Evolutionary conservation across 2,888 invertebrate species (phyloP).

Genomic region (Cyaniris semiargus): DNA sequence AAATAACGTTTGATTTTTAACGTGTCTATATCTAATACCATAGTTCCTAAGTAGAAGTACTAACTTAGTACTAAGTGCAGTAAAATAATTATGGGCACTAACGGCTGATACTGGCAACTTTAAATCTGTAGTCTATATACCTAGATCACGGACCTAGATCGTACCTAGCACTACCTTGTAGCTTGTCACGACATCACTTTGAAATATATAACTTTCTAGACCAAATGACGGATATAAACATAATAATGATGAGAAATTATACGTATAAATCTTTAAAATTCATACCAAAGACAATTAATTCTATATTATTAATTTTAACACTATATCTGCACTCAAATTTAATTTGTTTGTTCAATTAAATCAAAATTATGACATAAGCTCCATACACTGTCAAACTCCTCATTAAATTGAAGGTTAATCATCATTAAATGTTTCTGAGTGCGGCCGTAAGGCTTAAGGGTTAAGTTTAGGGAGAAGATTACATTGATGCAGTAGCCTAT

Average conservation of each 20-base stretch:
- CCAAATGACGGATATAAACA: not conserved
- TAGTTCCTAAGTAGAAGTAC: not conserved
- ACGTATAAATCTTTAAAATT: too few species aligned
- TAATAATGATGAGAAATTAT: not conserved
- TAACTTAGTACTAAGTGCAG: not conserved
- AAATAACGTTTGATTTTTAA: too few species aligned
- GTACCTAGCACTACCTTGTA: not conserved
- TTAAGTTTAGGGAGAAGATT: too few species aligned
- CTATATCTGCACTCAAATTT: not conserved
- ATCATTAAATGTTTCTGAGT: too few species aligned
- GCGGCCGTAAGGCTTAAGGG: too few species aligned
- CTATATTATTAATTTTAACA: too few species aligned
- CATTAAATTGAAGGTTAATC: too few species aligned
- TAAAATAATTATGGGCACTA: not conserved
- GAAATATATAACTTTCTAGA: not conserved
- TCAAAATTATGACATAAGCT: too few species aligned
- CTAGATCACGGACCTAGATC: conserved; percentile 7
- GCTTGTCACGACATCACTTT: not conserved
- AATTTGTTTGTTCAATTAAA: not conserved
- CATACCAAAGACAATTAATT: too few species aligned
- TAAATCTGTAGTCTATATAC: conserved; percentile 1
- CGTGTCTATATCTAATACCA: not conserved
- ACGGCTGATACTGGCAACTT: not conserved
- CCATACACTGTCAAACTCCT: too few species aligned
- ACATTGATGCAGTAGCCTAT: too few species aligned